Percentiles rank a stretch among this genome's conserved stretches.
Evolutionary conservation across 2,888 invertebrate genomes (phyloP).

Genomic region (Galerucella calmariensis): DNA sequence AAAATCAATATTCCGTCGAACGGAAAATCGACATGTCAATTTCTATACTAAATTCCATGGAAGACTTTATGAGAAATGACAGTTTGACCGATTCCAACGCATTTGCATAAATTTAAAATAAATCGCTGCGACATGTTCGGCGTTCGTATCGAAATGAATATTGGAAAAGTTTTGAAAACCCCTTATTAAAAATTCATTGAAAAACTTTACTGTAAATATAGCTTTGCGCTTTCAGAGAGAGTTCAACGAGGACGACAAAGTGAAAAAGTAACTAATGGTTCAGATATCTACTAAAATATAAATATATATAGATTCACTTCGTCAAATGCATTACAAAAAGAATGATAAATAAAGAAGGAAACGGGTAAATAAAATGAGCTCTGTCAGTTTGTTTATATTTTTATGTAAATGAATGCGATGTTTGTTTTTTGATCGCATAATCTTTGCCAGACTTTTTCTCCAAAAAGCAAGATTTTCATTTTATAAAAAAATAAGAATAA

Average conservation of each 20-base stretch:
- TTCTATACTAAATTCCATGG: background rate
- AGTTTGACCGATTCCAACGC: conserved; percentile 28
- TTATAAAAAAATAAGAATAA: no score
- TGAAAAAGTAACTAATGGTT: conserved; percentile 35
- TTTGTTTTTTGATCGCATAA: no score
- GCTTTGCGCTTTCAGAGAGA: conserved; percentile 12
- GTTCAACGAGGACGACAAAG: conserved; percentile 12
- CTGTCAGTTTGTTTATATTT: background rate
- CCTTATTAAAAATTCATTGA: conserved; percentile 39
- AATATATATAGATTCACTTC: conserved; percentile 13
- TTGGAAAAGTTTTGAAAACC: conserved; percentile 42
- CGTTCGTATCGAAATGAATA: conserved; percentile 37
- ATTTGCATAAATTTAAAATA: conserved; percentile 30
- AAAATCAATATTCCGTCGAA: background rate
- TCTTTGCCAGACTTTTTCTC: no score
- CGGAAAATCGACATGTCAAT: background rate
- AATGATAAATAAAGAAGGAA: conserved; percentile 7
- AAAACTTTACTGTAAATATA: conserved; percentile 35
- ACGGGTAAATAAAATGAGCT: background rate
- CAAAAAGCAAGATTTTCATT: no score
- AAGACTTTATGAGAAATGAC: conserved; percentile 15
- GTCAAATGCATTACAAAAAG: conserved; percentile 30
- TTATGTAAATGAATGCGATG: no score
- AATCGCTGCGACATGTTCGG: conserved; percentile 17
- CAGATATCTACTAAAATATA: conserved; percentile 34